Evolutionary conservation across 2,888 invertebrate species (phyloP), one percentile per base, ranked within the genome.

Genomic region (Lasioglossum calceatum): DNA sequence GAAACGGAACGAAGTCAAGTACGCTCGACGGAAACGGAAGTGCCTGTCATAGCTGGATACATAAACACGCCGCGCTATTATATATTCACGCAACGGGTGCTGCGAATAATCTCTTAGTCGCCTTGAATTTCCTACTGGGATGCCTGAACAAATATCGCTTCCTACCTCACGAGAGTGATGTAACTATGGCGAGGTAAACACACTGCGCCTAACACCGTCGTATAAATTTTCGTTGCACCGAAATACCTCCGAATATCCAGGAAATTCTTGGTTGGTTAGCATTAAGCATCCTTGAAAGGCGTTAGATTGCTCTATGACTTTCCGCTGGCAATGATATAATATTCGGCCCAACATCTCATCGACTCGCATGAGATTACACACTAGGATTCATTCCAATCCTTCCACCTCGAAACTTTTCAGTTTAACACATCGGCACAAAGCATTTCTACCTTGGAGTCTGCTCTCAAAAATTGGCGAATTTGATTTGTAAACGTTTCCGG

Each of bases 41-140:
- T 93, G 93, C 92, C 93, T 94, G 94, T 95, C 95, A 95, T 93
- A 95, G 93, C 94, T 94, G 93, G 92, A 92, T 94, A 94, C 93
- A 93, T 93, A 94, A 94, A 95, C 93, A 93, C 90, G 88, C 91
- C 88, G 90, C 86, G 92, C 92, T 93, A 93, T 94, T 94, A 94
- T 92, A 94, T 93, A 93, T 94, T 94, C 93, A 93, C 93, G 94
- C 92, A 93, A 92, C 93, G 93, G 92, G 93, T 92, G 92, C 92
- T 92, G 92, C 92, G 92, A 93, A 93, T 93, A 91, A 91, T 91
- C 91, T 90, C 91, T 90, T 87, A 86, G 91, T 91, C 91, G 91
- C 89, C 90, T 90, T 87, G 91, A 91, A 91, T 91, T 91, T 87
- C 91, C 91, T 90, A 90, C 85, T 87, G 88, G 87, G 78, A 91